Evolutionary conservation across 2,113 vertebrate species (phyloP).

Genomic region (Canis aureus): DNA sequence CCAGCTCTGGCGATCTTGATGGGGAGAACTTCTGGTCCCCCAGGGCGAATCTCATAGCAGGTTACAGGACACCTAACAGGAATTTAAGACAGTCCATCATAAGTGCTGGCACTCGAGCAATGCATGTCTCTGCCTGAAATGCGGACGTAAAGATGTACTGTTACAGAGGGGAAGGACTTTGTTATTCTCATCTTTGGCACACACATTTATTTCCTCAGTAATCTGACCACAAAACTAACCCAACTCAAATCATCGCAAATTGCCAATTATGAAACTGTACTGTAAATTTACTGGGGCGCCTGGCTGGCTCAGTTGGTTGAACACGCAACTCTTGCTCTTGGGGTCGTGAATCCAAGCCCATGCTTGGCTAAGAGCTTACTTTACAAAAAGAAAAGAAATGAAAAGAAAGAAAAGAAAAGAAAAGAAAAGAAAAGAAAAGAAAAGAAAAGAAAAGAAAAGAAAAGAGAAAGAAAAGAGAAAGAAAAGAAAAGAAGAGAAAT

Average conservation of each 20-base stretch:
- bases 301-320: background rate
- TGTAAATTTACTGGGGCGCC: background rate
- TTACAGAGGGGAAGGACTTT: background rate
- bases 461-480: background rate
- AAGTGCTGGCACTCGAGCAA: slow-evolving; percentile 1
- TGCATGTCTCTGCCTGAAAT: slow-evolving; percentile 4
- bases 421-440: too few relatives aligned
- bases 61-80: background rate
- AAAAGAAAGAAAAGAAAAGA: too few relatives aligned
- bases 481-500: too few relatives aligned
- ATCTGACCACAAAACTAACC: background rate
- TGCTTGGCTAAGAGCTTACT: background rate
- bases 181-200: background rate
- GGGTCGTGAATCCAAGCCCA: background rate
- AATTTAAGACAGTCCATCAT: background rate
- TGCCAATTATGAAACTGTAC: background rate
- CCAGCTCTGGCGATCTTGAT: background rate
- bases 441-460: background rate
- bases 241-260: background rate
- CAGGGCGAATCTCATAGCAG: background rate
- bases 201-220: background rate
- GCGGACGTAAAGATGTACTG: background rate
- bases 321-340: background rate
- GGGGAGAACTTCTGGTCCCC: background rate
- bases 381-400: background rate